phyloP scores from a whole-genome alignment of 2,888 invertebrate genomes.

The Cheilosia vernalis region DNA sequence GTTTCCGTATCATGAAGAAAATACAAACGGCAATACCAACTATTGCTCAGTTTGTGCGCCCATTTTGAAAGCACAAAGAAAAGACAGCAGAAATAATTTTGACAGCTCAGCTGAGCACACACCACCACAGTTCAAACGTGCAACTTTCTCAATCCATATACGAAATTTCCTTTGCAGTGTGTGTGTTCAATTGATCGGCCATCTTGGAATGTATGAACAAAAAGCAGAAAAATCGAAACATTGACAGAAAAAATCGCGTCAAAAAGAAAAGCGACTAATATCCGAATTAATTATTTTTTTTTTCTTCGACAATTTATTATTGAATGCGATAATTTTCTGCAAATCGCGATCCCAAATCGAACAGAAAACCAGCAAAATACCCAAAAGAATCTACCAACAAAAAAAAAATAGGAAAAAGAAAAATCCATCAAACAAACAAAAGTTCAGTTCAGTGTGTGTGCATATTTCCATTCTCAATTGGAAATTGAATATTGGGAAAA shows the following conservation, averaged over 20 bases:
- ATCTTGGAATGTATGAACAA: conserved; percentile 81
- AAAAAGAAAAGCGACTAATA: conserved; percentile 76
- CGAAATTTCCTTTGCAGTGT: conserved; percentile 43
- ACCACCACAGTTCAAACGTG: conserved; percentile 49
- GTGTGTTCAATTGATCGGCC: conserved; percentile 75
- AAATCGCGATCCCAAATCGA: conserved; percentile 57
- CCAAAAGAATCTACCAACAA: conserved; percentile 53
- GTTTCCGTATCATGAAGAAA: neutral
- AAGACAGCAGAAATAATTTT: conserved; percentile 51
- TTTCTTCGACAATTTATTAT: conserved; percentile 75
- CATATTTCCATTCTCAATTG: conserved; percentile 64
- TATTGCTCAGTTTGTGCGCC: conserved; percentile 34
- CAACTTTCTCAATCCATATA: conserved; percentile 70
- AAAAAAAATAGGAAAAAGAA: conserved; percentile 72
- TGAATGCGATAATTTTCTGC: conserved; percentile 73
- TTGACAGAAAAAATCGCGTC: conserved; percentile 79
- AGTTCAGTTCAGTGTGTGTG: conserved; percentile 71
- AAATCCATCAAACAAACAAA: conserved; percentile 75
- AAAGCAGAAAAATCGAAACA: conserved; percentile 79
- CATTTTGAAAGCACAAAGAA: conserved; percentile 49
- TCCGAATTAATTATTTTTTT: conserved; percentile 72
- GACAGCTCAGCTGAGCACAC: conserved; percentile 65
- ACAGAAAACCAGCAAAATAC: conserved; percentile 72
- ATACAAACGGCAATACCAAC: conserved; percentile 25
- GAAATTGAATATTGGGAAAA: conserved; percentile 46